Evolutionary conservation across 2,888 invertebrate species (phyloP).

Genomic region (Coelopa pilipes): DNA sequence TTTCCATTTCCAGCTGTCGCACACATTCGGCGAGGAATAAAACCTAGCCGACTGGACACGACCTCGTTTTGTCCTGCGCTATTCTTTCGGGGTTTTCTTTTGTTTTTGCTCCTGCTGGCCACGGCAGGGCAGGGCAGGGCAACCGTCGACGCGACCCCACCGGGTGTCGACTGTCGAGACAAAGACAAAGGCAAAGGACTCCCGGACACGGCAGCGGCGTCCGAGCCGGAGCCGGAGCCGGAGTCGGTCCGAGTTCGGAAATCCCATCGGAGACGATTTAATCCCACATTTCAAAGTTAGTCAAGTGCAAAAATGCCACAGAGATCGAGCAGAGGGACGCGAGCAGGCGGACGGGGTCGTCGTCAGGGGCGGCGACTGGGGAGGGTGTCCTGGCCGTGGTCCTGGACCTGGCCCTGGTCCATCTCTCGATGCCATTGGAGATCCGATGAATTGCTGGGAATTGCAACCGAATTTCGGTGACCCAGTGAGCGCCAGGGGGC

Average conservation of each 20-base stretch:
- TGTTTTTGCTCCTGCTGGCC: not conserved
- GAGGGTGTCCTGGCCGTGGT: not conserved
- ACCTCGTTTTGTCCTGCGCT: slow-evolving; percentile 20
- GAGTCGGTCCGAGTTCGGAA: slow-evolving; percentile 44
- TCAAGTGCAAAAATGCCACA: slow-evolving; percentile 64
- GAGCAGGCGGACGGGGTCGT: slow-evolving; percentile 39
- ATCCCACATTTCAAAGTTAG: slow-evolving; percentile 64
- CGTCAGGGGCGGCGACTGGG: not conserved
- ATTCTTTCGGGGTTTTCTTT: slow-evolving; percentile 7
- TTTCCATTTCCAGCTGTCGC: not conserved
- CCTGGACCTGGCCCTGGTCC: not conserved
- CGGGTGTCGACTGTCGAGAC: slow-evolving; percentile 1
- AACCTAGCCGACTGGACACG: slow-evolving; percentile 26
- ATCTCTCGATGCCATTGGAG: slow-evolving; percentile 4
- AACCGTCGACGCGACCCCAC: not conserved
- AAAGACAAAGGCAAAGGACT: slow-evolving; percentile 15
- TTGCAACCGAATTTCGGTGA: slow-evolving; percentile 13
- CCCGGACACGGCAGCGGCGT: not conserved
- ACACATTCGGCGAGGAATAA: not conserved
- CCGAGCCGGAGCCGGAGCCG: too few species aligned
- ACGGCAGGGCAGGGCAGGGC: too few species aligned
- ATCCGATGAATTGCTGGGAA: slow-evolving; percentile 19
- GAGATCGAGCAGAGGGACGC: slow-evolving; percentile 34
- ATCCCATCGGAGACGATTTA: slow-evolving; percentile 64
- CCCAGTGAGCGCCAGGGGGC: not conserved